Evolutionary conservation across 2,888 invertebrate genomes (phyloP).

Genomic region (Macroteleia sp.): DNA sequence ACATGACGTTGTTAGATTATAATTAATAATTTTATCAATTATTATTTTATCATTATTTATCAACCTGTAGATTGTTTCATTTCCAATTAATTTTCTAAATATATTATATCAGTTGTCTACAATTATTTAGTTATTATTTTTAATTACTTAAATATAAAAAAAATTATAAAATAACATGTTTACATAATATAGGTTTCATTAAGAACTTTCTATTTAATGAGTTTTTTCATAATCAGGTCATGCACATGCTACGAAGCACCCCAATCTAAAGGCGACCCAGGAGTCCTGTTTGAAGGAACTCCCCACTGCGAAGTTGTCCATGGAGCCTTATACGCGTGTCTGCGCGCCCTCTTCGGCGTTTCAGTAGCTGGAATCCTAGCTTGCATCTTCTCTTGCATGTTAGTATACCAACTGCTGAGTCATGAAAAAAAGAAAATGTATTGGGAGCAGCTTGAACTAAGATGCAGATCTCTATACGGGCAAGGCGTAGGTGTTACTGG

Average conservation of each 20-base stretch:
- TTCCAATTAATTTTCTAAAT: too few species aligned
- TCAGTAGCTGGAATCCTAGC: constrained; percentile 95
- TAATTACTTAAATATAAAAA: too few species aligned
- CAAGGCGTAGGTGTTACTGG: constrained; percentile 84
- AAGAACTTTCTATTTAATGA: too few species aligned
- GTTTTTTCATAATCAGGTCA: constrained; percentile 80
- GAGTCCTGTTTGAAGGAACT: constrained; percentile 92
- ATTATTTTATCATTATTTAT: too few species aligned
- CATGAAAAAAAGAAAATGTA: constrained; percentile 98
- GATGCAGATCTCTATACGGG: constrained; percentile 90
- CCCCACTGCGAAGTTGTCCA: constrained; percentile 96
- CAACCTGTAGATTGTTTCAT: too few species aligned
- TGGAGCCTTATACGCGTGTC: constrained; percentile 93
- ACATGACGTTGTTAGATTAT: too few species aligned
- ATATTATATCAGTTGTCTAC: too few species aligned
- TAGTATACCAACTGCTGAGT: constrained; percentile 94
- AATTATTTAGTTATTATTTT: too few species aligned
- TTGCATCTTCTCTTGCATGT: constrained; percentile 96
- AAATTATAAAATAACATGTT: too few species aligned
- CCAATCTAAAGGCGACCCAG: constrained; percentile 76
- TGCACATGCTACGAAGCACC: constrained; percentile 84
- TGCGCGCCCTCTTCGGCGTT: constrained; percentile 95
- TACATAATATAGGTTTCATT: too few species aligned
- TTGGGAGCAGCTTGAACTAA: constrained; percentile 95
- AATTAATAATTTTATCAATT: too few species aligned